Base-by-base conservation (phyloP, 1,140 invertebrate genomes). In the Drosophila nigrodunni region DNA sequence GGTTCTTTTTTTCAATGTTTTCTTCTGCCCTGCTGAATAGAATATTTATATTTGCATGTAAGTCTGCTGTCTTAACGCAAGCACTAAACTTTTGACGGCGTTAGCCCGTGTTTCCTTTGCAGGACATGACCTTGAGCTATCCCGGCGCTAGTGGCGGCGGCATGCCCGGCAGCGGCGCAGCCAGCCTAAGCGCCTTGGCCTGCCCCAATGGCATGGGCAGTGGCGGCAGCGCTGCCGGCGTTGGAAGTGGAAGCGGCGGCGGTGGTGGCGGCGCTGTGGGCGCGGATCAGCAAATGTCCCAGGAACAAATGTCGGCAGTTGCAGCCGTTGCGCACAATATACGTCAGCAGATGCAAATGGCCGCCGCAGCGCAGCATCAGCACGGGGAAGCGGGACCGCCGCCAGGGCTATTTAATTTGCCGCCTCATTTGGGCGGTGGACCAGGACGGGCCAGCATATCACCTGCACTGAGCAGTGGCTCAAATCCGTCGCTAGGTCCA, bases 261-360 rank as follows among this genome's bases (percentile, higher is more conserved):
- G 67, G 18, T 35, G 71, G 44, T 7, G 71, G 64, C 13, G 46
- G 47, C 2, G 44, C 39, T 13, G 75, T 46, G 1, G 58, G 34
- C 9, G 75, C 76, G 21, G 82, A 83, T 13, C 78, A 82, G 50
- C 91, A 90, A 55, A 92, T 92, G 91, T 82, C 92, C 6, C 91
- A 92, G 59, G 92, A 92, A 52, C 90, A 92, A 8, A 90, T 91
- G 37, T 90, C 92, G 11, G 91, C 92, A 7, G 92, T 92, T 13
- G 92, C 92, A 7, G 92, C 91, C 21, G 92, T 92, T 35, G 94
- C 94, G 0, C 94, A 95, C 93, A 95, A 95, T 67, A 92, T 96
- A 18, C 93, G 95, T 54, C 95, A 96, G 77, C 95, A 96, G 88
- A 95, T 96, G 95, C 95, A 94, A 89, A 95, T 95, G 94, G 95